Base-by-base conservation (phyloP, 2,888 invertebrate species). In the Cantharis rufa region DNA sequence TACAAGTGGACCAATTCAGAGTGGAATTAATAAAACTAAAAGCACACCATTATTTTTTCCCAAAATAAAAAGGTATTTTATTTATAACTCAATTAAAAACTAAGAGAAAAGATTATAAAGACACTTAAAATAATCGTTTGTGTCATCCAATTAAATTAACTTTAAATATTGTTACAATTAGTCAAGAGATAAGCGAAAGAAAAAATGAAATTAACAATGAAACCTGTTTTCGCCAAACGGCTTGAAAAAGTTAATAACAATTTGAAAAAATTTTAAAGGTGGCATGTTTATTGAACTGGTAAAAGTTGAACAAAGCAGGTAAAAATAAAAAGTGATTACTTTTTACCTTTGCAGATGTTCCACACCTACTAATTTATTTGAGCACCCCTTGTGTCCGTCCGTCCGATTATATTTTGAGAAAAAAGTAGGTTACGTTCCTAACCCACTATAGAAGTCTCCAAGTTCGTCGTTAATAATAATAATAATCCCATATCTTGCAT, bases 331-430 rank as follows among this genome's bases (percentile, higher is more conserved):
- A 78, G 73, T 78, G 79, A 79, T 79, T 79, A 77, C 79, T 79
- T 79, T 79, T 79, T 79, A 79, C 79, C 79, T 77, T 79, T 74
- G 76, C 79, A 78, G 77, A 79, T 78, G 78, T 75, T 79, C 79
- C 74, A 79, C 79, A 79, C 79, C 79, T 79, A 78, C 79, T 79
- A 79, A 78, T 79, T 79, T 79, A 78, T 78, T 75, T 78, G 72
- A 70, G 76, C 61, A 70, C n/a, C 48, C 48, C 48, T 48, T 48
- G n/a, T 3, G 13, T 13, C 32, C 32, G 13, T 24, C 21, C n/a
- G n/a, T 48, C 48, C 48, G 48, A 48, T 48, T 48, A 48, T 48
- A 69, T 68, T 63, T 70, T 63, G 70, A 75, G 75, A 77, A 71
- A 75, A 71, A 70, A 75, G 71, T 75, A 15, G 69, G 69, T 66